Conservation (phyloP, 2,113 vertebrate genomes). For the Hemibagrus wyckioides region DNA sequence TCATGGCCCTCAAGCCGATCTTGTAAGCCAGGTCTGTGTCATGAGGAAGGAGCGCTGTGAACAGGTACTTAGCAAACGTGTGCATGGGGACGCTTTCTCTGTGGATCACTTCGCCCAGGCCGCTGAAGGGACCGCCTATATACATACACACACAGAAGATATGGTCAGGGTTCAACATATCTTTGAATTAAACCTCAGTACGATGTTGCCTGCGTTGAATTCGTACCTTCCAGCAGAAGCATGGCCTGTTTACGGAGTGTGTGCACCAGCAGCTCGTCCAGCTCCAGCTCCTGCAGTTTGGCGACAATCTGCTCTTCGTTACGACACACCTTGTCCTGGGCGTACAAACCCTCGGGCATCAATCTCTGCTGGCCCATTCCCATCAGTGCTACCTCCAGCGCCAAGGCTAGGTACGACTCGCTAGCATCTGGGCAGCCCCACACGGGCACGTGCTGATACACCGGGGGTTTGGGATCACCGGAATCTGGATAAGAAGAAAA, state of each 20-base stretch:
- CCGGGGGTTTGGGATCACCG: constrained; percentile 85
- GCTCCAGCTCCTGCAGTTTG: constrained; percentile 91
- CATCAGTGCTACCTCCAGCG: constrained; percentile 95
- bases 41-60: constrained; percentile 91
- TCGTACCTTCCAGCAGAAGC: constrained; percentile 89
- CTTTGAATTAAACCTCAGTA: not conserved
- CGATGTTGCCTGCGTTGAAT: not conserved
- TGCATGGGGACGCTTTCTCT: constrained; percentile 98
- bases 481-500: constrained; percentile 72
- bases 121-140: constrained; percentile 94
- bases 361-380: constrained; percentile 97
- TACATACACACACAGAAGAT: constrained; percentile 54
- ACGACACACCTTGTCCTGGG: constrained; percentile 97
- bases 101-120: constrained; percentile 95
- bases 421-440: constrained; percentile 77
- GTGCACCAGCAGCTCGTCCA: constrained; percentile 89
- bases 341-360: constrained; percentile 96
- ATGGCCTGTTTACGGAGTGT: constrained; percentile 91
- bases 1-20: constrained; percentile 94
- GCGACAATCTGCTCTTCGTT: constrained; percentile 95
- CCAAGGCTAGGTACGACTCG: constrained; percentile 93
- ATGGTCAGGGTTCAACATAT: not conserved
- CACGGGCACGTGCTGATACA: constrained; percentile 90
- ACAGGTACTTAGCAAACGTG: constrained; percentile 97
- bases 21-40: constrained; percentile 96